Conservation (phyloP, 2,797 vertebrate genomes). For the Chaenodraco wilsoni region DNA sequence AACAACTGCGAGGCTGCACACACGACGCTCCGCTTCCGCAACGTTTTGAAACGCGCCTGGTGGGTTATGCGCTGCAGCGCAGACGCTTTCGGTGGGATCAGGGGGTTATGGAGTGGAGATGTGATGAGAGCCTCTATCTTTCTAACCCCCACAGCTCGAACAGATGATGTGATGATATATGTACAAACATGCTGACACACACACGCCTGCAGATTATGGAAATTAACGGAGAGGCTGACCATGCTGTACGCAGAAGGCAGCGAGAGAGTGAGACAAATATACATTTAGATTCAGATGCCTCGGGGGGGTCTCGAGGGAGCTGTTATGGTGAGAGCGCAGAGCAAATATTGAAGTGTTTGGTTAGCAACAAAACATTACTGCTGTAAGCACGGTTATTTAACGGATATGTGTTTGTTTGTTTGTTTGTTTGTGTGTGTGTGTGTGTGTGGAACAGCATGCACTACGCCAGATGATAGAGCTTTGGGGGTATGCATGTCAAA, state of each 20-base stretch:
- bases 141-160: constrained; percentile 34
- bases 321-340: constrained; percentile 46
- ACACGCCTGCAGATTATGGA: constrained; percentile 53
- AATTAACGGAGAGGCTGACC: constrained; percentile 61
- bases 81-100: too few species aligned
- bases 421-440: too few species aligned
- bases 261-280: constrained; percentile 35
- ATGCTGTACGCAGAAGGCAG: constrained; percentile 30
- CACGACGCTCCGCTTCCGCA: too few species aligned
- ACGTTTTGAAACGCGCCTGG: too few species aligned
- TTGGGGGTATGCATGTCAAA: constrained; percentile 15
- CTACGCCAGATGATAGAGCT: constrained; percentile 37
- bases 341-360: constrained; percentile 65
- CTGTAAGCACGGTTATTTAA: constrained; percentile 42
- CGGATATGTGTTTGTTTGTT: neutral
- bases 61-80: too few species aligned
- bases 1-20: too few species aligned
- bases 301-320: constrained; percentile 53
- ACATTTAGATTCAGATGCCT: constrained; percentile 55
- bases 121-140: constrained; percentile 35
- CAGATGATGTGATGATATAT: constrained; percentile 53
- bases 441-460: constrained; percentile 9
- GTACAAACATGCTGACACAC: constrained; percentile 58
- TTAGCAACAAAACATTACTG: constrained; percentile 52
- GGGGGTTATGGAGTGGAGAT: constrained; percentile 29